Evolutionary conservation across 2,113 vertebrate genomes (phyloP), one percentile per base, ranked within the genome.

Genomic region (Brachypteracias leptosomus): DNA sequence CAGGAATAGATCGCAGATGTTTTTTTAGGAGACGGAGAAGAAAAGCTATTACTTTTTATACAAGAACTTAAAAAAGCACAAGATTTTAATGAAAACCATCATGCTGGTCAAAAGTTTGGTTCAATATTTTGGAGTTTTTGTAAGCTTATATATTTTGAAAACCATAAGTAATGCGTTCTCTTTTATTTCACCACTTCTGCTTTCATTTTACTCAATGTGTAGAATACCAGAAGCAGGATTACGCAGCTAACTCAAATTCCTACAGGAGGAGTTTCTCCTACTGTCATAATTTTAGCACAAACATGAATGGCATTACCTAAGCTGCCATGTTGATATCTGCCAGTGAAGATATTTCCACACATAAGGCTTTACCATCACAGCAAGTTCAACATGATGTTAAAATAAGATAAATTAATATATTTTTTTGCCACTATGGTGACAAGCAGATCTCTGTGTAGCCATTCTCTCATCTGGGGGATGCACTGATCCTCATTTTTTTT

Each of bases 241-340:
- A 54, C 58, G 15, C 38, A 63, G 33, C 29, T 65, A 44, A n/a
- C 40, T 93, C 49, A 59, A 68, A 55, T 47, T 11, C 17, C 54
- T 58, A 35, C 18, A 52, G 25, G 12, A 52, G 10, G 7, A 88
- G 10, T 44, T 42, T 62, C 15, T 85, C 49, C 65, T 52, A 17
- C 33, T 77, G 20, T 24, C 58, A 14, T 4, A 11, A 49, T 58
- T 79, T 74, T 65, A 58, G 19, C 46, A 44, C 28, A 92, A 85
- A 88, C n/a, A 36, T 78, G 31, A 88, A 54, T 22, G 13, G 6
- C 20, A 80, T 76, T 55, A 79, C 21, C n/a, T 47, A 63, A 58
- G 7, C 3, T 51, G 54, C 58, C 18, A 77, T 25, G 13, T 42
- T 75, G 0, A 0, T 11, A 49, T 33, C 35, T 70, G 25, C n/a